Evolutionary conservation across 1,140 invertebrate species (phyloP).

Genomic region (Saccostrea cuccullata): DNA sequence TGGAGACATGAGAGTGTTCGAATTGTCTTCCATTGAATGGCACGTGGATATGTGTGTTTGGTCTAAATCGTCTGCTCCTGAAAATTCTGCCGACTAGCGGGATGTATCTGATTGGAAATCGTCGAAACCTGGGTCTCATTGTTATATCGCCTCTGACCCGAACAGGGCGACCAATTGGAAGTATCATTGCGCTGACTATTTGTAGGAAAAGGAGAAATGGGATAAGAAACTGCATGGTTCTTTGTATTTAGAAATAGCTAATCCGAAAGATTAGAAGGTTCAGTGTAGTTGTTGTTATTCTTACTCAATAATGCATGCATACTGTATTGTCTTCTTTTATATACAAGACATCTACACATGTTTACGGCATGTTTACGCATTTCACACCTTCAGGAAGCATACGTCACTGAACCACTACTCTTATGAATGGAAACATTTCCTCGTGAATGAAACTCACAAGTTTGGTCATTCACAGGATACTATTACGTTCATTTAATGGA

Average conservation of each 20-base stretch:
- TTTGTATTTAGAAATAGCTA: background rate
- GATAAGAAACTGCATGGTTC: background rate
- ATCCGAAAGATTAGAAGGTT: background rate
- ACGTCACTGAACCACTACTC: background rate
- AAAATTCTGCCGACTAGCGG: background rate
- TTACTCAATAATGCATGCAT: background rate
- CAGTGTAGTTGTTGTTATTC: background rate
- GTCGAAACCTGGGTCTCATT: background rate
- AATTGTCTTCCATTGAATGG: slow-evolving; percentile 27
- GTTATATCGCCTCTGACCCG: background rate
- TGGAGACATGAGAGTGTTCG: slow-evolving; percentile 18
- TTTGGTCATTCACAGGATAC: slow-evolving; percentile 3
- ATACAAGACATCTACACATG: background rate
- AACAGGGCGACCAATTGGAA: background rate
- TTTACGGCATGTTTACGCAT: background rate
- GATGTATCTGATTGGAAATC: background rate
- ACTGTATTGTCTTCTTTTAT: background rate
- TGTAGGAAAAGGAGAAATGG: background rate
- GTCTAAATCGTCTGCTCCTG: background rate
- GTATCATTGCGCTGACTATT: background rate
- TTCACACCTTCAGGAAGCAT: background rate
- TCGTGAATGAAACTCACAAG: slow-evolving; percentile 28
- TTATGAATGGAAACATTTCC: slow-evolving; percentile 18
- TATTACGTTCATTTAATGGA: background rate
- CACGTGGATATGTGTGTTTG: background rate